Base-by-base conservation (phyloP, 2,888 invertebrate species). In the Epinotia nisella region DNA sequence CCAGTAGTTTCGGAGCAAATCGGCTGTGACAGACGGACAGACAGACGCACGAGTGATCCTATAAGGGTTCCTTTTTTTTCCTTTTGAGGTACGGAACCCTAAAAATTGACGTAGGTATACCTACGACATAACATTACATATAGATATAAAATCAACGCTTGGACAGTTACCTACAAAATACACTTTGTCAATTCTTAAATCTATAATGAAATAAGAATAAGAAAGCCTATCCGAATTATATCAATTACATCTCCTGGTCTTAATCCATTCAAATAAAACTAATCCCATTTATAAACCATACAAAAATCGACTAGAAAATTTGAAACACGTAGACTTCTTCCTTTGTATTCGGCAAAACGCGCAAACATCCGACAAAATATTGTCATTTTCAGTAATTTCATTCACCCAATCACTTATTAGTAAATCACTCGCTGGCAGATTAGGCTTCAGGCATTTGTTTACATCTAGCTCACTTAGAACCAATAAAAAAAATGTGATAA, bases 331-430 rank as follows among this genome's bases (percentile, higher is more conserved):
- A 83, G 78, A 76, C 73, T n/a, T 79, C 81, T 86, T 86, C 88
- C 86, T 87, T 82, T 81, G 76, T 76, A 62, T 70, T n/a, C 79
- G 75, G 51, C 74, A 86, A 86, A 82, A 85, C 83, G 87, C 79
- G 78, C 80, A 90, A 92, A 92, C 92, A 92, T 92, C 92, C 92
- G 90, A 86, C 80, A 76, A 71, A 79, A 80, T 80, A 78, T 76
- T 74, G 72, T 70, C 49, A 24, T 35, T 72, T 71, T 53, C 55
- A 67, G 55, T 56, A 53, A 55, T 74, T 71, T 61, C 41, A 66
- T 67, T 72, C 55, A 71, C 73, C n/a, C 67, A 62, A 65, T 45
- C 58, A 49, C 35, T n/a, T 55, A 60, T 10, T 70, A 62, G 62
- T 49, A 39, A 35, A 24, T 10, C 41, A 29, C 5, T 59, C n/a